Evolutionary conservation across 2,797 vertebrate species (phyloP), one percentile per base, ranked within the genome.

Genomic region (Bovichtus variegatus): DNA sequence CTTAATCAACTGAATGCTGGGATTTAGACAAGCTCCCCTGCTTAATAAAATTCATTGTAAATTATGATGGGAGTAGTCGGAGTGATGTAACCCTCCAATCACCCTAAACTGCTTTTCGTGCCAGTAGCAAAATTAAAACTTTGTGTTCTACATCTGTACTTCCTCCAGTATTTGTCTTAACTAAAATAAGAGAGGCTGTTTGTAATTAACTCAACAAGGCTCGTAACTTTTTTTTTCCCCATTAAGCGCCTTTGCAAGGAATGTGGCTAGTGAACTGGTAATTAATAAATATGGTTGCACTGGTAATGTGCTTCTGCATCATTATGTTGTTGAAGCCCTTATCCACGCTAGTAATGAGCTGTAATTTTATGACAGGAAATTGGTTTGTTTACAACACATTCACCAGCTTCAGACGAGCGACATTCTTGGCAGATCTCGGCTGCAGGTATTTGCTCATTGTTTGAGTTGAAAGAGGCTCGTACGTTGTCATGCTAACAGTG

Each of bases 61-160:
- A 96, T 95, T 91, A 94, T 94, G 94, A 95, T 95, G 96, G 95
- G 94, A 95, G 93, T 90, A 91, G 94, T 94, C 95, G 95, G 93
- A 90, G 90, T 93, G 93, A 95, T 94, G 95, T 92, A 96, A 96
- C 94, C 94, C 94, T 93, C 93, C 67, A 93, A 92, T 95, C 94
- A 95, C 94, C 94, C 94, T 89, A n/a, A 96, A 95, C 94, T 95
- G 94, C 93, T 96, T 96, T 95, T 92, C 88, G 89, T 95, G 91
- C 94, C 94, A 95, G 95, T 92, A 94, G 94, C 93, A 92, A 94
- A 96, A 95, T 96, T 91, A 92, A 96, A 83, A 81, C 76, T 74
- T 82, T 90, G 85, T 87, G 84, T 87, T 80, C 74, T 93, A 80
- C 90, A 90, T 87, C 78, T 75, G 82, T 62, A 75, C 86, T 75